These are phyloP conservation scores for Microcebus tavaratra DNA, from an alignment of 2,113 vertebrate species.

Conservation along the genomic window DNA sequence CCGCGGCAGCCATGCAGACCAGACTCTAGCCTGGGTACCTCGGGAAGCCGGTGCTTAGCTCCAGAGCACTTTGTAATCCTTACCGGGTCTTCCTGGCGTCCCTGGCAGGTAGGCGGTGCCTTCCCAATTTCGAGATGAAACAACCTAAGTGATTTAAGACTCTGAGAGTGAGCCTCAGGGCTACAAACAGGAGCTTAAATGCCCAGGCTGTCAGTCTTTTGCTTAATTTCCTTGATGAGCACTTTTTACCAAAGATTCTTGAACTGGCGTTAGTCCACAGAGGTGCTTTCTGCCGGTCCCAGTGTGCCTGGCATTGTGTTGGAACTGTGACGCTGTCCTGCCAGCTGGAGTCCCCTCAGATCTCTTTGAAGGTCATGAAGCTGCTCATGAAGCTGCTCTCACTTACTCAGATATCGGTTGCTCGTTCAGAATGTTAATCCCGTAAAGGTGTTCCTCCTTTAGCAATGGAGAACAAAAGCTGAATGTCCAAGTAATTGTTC, in stretches of 20 bases:
- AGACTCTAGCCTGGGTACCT: background rate
- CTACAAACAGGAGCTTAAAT: constrained; percentile 37
- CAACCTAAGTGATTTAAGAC: background rate
- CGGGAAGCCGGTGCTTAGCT: constrained; percentile 4
- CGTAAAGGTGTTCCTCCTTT: background rate
- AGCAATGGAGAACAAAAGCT: background rate
- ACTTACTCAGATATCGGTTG: background rate
- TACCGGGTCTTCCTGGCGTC: background rate
- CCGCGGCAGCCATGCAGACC: background rate
- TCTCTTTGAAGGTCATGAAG: background rate
- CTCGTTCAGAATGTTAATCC: background rate
- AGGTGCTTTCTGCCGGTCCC: background rate
- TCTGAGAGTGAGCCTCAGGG: background rate
- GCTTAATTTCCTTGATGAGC: constrained; percentile 20
- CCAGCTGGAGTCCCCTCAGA: background rate
- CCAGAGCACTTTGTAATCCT: background rate
- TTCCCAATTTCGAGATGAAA: constrained; percentile 33
- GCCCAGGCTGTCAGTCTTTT: background rate
- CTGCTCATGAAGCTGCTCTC: background rate
- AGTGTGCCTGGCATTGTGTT: fast-evolving
- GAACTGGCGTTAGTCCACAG: background rate
- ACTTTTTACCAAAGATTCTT: background rate
- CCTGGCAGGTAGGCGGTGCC: constrained; percentile 8
- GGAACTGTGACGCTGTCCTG: background rate
- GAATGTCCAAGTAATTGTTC: background rate